Percentiles rank a stretch among this genome's conserved stretches.
phyloP scores from a whole-genome alignment of 2,888 invertebrate species.

The Ectobius pallidus region DNA sequence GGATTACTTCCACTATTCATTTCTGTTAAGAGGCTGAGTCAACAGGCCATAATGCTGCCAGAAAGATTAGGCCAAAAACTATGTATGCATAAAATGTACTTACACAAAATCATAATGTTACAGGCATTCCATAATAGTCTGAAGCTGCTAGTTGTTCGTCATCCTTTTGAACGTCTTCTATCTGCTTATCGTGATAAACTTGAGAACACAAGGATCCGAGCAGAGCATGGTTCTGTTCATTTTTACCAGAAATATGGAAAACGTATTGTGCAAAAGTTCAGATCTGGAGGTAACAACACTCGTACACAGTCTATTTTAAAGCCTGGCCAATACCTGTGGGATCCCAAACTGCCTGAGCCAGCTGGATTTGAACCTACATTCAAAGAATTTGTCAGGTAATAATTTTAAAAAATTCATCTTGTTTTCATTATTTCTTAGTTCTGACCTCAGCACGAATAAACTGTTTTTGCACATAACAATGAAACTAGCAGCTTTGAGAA shows the following conservation, averaged over 20 bases:
- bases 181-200: slow-evolving; percentile 67
- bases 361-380: slow-evolving; percentile 58
- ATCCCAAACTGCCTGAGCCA: slow-evolving; percentile 47
- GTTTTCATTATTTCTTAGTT: neutral
- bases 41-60: no score
- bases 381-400: slow-evolving; percentile 59
- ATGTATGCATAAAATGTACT: no score
- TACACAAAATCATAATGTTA: no score
- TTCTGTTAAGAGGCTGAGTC: no score
- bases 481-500: no score
- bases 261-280: slow-evolving; percentile 57
- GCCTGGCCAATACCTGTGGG: slow-evolving; percentile 41
- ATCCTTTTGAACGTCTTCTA: slow-evolving; percentile 64
- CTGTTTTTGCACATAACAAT: no score
- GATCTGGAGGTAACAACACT: slow-evolving; percentile 48
- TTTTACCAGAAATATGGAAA: slow-evolving; percentile 59
- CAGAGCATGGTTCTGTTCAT: slow-evolving; percentile 57
- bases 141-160: slow-evolving; percentile 63
- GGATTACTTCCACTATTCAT: no score
- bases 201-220: slow-evolving; percentile 54
- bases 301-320: slow-evolving; percentile 39
- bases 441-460: no score
- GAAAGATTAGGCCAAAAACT: no score
- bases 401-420: neutral
- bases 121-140: slow-evolving; percentile 55